A percentile compares a stretch with the other conserved stretches of the same genome.
Evolutionary conservation across 2,888 invertebrate genomes (phyloP).

Genomic region (Apamea anceps): DNA sequence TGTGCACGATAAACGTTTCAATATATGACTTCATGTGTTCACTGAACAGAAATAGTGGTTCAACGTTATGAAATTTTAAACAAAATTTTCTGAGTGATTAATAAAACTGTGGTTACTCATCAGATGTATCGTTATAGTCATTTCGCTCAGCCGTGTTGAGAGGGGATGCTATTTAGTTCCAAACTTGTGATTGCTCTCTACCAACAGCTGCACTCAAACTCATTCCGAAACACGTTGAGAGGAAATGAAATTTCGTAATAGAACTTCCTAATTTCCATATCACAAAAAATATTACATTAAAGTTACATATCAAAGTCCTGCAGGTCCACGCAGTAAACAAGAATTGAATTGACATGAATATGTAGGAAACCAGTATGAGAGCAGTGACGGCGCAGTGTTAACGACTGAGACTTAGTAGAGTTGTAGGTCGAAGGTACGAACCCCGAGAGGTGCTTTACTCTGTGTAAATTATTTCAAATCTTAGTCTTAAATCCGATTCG

Average conservation of each 20-base stretch:
- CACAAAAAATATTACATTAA: not conserved
- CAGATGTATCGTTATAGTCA: not conserved
- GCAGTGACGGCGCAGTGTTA: no score
- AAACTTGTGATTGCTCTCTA: conserved; percentile 17
- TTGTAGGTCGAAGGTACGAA: no score
- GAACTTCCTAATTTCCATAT: conserved; percentile 11
- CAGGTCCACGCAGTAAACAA: not conserved
- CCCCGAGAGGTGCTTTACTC: no score
- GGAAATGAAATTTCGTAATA: conserved; percentile 2
- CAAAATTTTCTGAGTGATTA: conserved; percentile 21
- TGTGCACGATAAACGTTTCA: conserved; percentile 25
- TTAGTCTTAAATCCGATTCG: no score
- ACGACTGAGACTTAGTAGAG: no score
- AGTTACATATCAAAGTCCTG: not conserved
- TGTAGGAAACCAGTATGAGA: not conserved
- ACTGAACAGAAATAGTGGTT: conserved; percentile 22
- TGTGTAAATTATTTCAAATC: no score
- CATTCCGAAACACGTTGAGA: not conserved
- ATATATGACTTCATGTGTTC: conserved; percentile 42
- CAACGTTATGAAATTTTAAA: conserved; percentile 3
- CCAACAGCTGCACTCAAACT: conserved; percentile 8
- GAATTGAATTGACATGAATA: not conserved
- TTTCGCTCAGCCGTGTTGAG: not conserved
- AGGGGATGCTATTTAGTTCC: conserved; percentile 17
- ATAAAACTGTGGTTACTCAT: not conserved